Base-by-base conservation (phyloP, 2,113 vertebrate genomes). In the Anseranas semipalmata region DNA sequence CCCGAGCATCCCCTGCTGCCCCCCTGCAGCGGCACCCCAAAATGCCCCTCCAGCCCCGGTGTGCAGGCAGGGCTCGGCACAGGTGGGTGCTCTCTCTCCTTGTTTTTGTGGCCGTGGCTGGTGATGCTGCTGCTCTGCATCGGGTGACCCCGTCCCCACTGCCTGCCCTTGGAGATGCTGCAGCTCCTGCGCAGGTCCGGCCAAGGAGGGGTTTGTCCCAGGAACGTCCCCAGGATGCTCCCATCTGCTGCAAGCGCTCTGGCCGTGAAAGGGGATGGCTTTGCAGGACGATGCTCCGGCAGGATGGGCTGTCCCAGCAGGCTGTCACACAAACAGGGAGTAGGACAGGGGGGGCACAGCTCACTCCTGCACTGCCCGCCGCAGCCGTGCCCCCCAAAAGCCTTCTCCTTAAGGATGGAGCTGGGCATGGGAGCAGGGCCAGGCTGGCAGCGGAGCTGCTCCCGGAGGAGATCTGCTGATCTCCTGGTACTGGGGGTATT, bases 201-300 rank as follows among this genome's bases (percentile, higher is more conserved):
- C 21, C 45, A 0, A 13, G 41, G 60, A 77, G 20, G 59, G 87
- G 33, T 59, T 92, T 74, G 68, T 63, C 72, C 2, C 2, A 65
- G 73, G 76, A 87, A 10, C 6, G 2, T 76, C 35, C 55, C 41
- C 9, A 0, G 86, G 79, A 24, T 77, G 5, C 70, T 74, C 85
- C 74, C 18, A 1, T 6, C 74, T 15, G 37, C 19, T 30, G 67
- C 28, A 48, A 60, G 19, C 0, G 0, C 39, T 89, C 39, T 59
- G 0, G 0, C 11, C 21, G 1, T 4, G 59, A 41, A 22, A 58
- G 50, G 53, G 67, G 74, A n/a, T 0, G 67, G 85, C 43, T 84
- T 41, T 35, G 80, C 72, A 11, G 62, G 59, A 16, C 1, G 59
- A 2, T 55, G 81, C 59, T 18, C 43, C 5, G 20, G 75, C 2